Percentiles rank a stretch among this genome's conserved stretches.
These are phyloP conservation scores for Andricus grossulariae DNA, from an alignment of 1,140 invertebrate species.

Conservation along the genomic window DNA sequence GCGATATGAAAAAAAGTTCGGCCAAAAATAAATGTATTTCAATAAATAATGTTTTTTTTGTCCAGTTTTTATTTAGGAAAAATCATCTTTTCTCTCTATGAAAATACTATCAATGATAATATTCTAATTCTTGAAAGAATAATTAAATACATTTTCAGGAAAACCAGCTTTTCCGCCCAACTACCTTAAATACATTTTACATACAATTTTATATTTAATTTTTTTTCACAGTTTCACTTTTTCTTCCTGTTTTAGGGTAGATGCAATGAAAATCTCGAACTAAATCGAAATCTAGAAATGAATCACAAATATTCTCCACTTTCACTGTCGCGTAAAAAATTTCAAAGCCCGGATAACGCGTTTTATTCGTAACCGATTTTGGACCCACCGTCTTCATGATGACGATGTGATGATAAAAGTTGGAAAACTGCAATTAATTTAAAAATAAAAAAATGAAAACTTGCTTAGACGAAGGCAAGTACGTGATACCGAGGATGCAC, in stretches of 20 bases:
- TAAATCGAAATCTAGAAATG: neutral
- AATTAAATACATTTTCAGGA: no score
- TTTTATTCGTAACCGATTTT: neutral
- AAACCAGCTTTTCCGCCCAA: no score
- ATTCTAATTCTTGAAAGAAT: neutral
- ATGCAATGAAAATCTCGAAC: neutral
- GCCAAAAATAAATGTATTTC: no score
- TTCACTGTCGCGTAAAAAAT: slow-evolving; percentile 66
- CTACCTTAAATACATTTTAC: no score
- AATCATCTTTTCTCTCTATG: neutral
- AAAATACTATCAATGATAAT: neutral
- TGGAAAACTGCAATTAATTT: no score
- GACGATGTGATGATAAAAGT: neutral
- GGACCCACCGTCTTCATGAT: slow-evolving; percentile 68
- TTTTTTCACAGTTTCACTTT: slow-evolving; percentile 17
- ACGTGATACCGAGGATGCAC: slow-evolving; percentile 62
- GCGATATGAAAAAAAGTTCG: no score
- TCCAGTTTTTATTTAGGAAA: slow-evolving; percentile 24
- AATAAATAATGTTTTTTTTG: neutral
- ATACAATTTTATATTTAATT: neutral
- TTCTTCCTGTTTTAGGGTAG: neutral
- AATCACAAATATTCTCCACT: slow-evolving; percentile 68
- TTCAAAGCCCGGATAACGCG: slow-evolving; percentile 11
- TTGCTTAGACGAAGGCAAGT: slow-evolving; percentile 60
- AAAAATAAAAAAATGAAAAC: no score